These are phyloP conservation scores for Rhabditoides inermis DNA, from an alignment of 2,888 invertebrate species.

Conservation along the genomic window DNA sequence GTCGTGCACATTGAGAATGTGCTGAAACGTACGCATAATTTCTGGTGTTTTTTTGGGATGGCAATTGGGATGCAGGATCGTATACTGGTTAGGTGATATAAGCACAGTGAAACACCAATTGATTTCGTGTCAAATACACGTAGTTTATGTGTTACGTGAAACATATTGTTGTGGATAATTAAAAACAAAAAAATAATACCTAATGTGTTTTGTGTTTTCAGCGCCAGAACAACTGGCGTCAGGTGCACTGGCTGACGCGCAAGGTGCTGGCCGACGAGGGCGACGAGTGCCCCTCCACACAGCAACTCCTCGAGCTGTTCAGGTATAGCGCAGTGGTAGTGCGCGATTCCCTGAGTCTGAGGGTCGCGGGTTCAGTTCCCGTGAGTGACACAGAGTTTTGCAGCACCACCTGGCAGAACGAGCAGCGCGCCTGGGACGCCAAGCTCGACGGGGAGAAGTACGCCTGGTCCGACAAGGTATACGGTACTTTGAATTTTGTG, in stretches of 20 bases:
- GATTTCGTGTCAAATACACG: no score
- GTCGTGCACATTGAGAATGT: no score
- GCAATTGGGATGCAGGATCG: no score
- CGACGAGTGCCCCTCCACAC: slow-evolving; percentile 17
- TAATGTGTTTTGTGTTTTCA: slow-evolving; percentile 15
- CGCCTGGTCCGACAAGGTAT: slow-evolving; percentile 34
- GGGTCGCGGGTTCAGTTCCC: neutral
- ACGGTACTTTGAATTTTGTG: no score
- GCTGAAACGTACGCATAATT: no score
- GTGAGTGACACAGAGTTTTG: slow-evolving; percentile 9
- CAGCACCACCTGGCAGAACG: slow-evolving; percentile 26
- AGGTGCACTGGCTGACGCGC: slow-evolving; percentile 49
- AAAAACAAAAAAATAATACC: neutral
- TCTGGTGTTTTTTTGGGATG: no score
- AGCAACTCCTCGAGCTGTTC: slow-evolving; percentile 21
- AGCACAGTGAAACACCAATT: no score
- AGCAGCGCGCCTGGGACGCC: slow-evolving; percentile 36
- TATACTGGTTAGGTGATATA: no score
- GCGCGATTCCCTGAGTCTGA: neutral
- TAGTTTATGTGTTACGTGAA: no score
- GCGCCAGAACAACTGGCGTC: slow-evolving; percentile 46
- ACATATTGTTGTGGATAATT: slow-evolving; percentile 6
- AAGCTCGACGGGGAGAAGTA: slow-evolving; percentile 33
- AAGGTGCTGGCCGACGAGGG: slow-evolving; percentile 38
- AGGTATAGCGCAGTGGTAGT: slow-evolving; percentile 1